Percentiles rank a stretch among this genome's conserved stretches.
phyloP scores from a whole-genome alignment of 2,888 invertebrate genomes.

The Electrophaes corylata region DNA sequence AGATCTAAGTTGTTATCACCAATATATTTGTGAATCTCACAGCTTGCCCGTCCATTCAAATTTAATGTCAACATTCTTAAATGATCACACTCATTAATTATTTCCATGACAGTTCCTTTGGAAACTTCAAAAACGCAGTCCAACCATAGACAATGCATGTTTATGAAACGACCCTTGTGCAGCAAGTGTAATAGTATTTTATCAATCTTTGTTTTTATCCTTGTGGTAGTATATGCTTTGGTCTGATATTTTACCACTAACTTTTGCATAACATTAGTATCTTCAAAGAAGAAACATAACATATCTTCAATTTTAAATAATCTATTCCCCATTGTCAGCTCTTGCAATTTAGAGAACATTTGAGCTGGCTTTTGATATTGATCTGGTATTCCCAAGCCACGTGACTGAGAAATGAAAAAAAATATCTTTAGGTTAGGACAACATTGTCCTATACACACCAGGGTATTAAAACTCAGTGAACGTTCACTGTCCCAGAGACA shows the following conservation, averaged over 20 bases:
- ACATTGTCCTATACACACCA: constrained; percentile 65
- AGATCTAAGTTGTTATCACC: too few relatives aligned
- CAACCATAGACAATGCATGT: constrained; percentile 69
- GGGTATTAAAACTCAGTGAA: constrained; percentile 66
- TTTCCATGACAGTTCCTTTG: constrained; percentile 62
- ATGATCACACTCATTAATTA: constrained; percentile 66
- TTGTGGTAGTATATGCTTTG: too few relatives aligned
- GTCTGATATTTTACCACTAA: constrained; percentile 75
- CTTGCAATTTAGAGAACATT: constrained; percentile 66
- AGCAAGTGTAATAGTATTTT: constrained; percentile 62
- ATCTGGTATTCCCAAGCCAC: constrained; percentile 63
- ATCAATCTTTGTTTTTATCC: constrained; percentile 62
- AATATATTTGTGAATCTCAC: too few relatives aligned
- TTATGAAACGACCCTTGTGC: constrained; percentile 64
- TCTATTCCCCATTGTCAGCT: constrained; percentile 72
- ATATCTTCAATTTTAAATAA: constrained; percentile 70
- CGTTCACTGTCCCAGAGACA: constrained; percentile 78
- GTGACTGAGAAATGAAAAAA: constrained; percentile 75
- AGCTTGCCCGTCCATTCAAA: too few relatives aligned
- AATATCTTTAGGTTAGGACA: constrained; percentile 74
- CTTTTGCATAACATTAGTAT: constrained; percentile 68
- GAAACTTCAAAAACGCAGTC: constrained; percentile 77
- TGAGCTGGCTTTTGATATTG: constrained; percentile 59
- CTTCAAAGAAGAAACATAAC: constrained; percentile 68
- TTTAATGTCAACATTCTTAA: constrained; percentile 71